These are phyloP conservation scores for Pseudorhombus dupliciocellatus DNA, from an alignment of 2,113 vertebrate genomes.

Conservation along the genomic window DNA sequence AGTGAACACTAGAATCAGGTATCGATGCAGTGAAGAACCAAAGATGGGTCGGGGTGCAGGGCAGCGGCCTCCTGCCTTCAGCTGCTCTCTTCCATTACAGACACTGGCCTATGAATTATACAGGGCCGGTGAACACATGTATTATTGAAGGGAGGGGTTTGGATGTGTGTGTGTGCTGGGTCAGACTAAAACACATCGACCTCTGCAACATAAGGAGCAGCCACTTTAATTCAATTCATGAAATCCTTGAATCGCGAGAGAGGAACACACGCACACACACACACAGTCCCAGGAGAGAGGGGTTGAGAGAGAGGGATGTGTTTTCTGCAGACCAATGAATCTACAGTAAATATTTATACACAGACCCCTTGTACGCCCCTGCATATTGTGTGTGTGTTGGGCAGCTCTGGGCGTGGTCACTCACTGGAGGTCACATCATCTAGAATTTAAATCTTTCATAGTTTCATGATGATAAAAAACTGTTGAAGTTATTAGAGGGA, in stretches of 20 bases:
- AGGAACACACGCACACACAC: not conserved
- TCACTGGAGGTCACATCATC: not conserved
- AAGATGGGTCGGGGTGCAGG: not conserved
- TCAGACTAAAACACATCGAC: not conserved
- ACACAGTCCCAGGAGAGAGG: conserved; percentile 9
- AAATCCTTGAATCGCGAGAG: too few relatives aligned
- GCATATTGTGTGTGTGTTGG: not conserved
- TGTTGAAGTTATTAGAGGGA: not conserved
- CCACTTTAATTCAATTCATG: not conserved
- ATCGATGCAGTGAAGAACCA: not conserved
- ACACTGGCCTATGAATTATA: conserved; percentile 61
- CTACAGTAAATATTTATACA: conserved; percentile 63
- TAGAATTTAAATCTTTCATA: too few relatives aligned
- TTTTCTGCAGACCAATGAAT: conserved; percentile 37
- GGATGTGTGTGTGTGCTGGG: not conserved
- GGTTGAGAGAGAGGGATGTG: conserved; percentile 11
- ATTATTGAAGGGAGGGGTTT: conserved; percentile 53
- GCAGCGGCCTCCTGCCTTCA: conserved; percentile 42
- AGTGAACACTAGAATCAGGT: not conserved
- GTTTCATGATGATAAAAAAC: too few relatives aligned
- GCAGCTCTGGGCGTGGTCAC: not conserved
- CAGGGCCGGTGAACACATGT: conserved; percentile 55
- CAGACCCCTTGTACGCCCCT: conserved; percentile 10
- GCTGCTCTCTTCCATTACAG: conserved; percentile 54
- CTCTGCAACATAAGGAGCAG: not conserved